phyloP scores from a whole-genome alignment of 2,797 vertebrate genomes.

The Sandelia bainsii region DNA sequence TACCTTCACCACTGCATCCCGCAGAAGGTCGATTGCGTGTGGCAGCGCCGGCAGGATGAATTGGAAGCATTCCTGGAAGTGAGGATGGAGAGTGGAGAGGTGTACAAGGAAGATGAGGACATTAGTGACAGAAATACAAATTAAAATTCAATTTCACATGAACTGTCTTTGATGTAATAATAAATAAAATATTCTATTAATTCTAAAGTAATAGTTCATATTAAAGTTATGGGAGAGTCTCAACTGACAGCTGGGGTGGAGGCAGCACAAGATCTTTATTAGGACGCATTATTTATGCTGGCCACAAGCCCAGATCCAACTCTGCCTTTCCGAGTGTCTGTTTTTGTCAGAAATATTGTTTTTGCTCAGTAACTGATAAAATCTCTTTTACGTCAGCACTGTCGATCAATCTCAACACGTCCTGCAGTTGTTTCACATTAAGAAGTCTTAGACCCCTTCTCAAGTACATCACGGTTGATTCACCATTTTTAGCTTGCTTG shows the following conservation, averaged over 20 bases:
- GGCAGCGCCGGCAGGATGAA: conserved; percentile 99
- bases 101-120: not conserved
- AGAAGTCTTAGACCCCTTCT: not conserved
- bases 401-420: not conserved
- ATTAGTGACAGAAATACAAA: not conserved
- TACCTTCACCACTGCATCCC: conserved; percentile 98
- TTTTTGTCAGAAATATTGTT: not conserved
- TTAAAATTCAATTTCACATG: too few species aligned
- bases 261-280: too few species aligned
- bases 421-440: not conserved
- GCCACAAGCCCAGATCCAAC: not conserved
- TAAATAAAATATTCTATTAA: not conserved
- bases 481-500: not conserved
- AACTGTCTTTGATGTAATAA: not conserved
- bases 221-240: too few species aligned
- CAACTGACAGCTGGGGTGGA: not conserved
- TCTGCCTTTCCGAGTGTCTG: not conserved
- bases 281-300: too few species aligned
- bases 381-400: not conserved
- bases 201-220: too few species aligned
- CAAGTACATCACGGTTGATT: not conserved
- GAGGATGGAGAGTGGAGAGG: not conserved
- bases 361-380: not conserved
- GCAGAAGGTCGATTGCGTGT: conserved; percentile 97
- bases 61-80: conserved; percentile 96